Evolutionary conservation across 2,888 invertebrate genomes (phyloP).

Genomic region (Agriopis leucophaearia): DNA sequence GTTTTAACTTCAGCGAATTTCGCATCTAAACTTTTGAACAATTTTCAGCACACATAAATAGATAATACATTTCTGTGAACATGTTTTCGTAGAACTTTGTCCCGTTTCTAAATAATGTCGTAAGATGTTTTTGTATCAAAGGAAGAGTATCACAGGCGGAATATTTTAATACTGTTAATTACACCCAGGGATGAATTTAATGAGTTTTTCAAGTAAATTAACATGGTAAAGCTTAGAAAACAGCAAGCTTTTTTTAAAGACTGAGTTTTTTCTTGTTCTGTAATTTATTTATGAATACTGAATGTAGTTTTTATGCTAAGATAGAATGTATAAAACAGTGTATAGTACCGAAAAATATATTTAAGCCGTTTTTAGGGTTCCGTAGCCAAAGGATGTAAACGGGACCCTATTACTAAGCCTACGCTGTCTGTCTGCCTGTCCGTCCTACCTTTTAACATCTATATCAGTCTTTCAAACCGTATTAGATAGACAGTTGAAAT

Average conservation of each 20-base stretch:
- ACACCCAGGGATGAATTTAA: slow-evolving; percentile 33
- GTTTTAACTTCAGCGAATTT: too few relatives aligned
- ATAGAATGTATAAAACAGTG: too few relatives aligned
- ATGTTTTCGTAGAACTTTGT: slow-evolving; percentile 9
- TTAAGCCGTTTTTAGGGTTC: too few relatives aligned
- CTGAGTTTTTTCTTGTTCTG: neutral
- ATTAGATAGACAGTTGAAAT: too few relatives aligned
- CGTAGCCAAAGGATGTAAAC: too few relatives aligned
- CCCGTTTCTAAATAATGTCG: neutral
- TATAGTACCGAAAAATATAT: too few relatives aligned
- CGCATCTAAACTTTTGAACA: neutral
- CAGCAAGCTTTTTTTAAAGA: neutral
- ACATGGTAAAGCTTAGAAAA: slow-evolving; percentile 36
- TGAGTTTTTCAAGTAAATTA: slow-evolving; percentile 42
- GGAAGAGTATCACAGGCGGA: slow-evolving; percentile 31
- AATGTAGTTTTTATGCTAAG: neutral
- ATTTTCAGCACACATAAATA: neutral
- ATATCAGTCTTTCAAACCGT: too few relatives aligned
- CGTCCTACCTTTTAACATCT: too few relatives aligned
- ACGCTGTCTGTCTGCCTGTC: too few relatives aligned
- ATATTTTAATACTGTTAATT: slow-evolving; percentile 45
- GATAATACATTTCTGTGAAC: slow-evolving; percentile 11
- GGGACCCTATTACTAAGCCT: too few relatives aligned
- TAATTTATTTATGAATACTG: neutral
- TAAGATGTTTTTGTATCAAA: slow-evolving; percentile 25